phyloP scores from a whole-genome alignment of 2,888 invertebrate species.

The Argyresthia goedartella region DNA sequence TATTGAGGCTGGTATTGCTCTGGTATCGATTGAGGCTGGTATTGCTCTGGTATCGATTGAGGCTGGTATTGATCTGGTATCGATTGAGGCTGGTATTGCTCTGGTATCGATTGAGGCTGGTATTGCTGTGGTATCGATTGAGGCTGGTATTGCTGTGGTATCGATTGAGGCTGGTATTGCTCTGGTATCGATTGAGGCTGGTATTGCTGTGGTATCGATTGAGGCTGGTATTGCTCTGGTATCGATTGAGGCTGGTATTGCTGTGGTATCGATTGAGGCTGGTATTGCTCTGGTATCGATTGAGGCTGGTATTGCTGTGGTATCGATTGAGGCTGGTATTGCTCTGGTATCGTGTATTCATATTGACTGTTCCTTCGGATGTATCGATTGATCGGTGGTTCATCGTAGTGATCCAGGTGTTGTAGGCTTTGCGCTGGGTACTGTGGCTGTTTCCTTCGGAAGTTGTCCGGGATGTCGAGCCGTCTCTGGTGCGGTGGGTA shows the following conservation, averaged over 20 bases:
- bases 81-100: neutral
- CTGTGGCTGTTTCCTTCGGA: constrained; percentile 23
- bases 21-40: too few species aligned
- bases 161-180: neutral
- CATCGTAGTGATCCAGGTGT: constrained; percentile 44
- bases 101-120: neutral
- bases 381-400: constrained; percentile 11
- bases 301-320: neutral
- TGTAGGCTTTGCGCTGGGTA: constrained; percentile 59
- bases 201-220: too few species aligned
- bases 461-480: constrained; percentile 51
- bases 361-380: too few species aligned
- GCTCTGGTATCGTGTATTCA: too few species aligned
- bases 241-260: neutral
- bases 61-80: too few species aligned
- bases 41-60: neutral
- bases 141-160: neutral
- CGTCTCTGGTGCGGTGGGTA: constrained; percentile 47
- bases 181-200: neutral
- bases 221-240: neutral
- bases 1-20: neutral
- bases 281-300: too few species aligned
- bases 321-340: neutral
- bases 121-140: too few species aligned
- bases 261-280: too few species aligned